Percentiles rank a stretch among this genome's conserved stretches.
Conservation (phyloP, 2,113 vertebrate species). For the Probosciger aterrimus region DNA sequence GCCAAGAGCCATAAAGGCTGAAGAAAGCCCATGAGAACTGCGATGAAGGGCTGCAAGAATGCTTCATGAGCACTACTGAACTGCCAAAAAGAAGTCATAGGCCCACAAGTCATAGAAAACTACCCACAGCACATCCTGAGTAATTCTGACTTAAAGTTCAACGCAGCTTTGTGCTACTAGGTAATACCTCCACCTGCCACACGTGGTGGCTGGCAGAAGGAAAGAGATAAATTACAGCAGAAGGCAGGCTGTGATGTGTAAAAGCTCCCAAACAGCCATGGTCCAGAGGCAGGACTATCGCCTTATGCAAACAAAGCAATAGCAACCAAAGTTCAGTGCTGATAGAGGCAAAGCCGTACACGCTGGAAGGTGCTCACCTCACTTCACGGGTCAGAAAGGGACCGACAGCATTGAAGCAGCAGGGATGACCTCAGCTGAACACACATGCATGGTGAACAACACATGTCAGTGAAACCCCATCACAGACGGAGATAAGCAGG, state of each 20-base stretch:
- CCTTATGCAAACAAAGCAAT: background rate
- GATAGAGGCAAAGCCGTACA: background rate
- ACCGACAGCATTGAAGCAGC: background rate
- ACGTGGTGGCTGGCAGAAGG: background rate
- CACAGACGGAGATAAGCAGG: background rate
- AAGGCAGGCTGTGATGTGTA: background rate
- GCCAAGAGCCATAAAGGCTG: background rate
- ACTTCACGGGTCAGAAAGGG: background rate
- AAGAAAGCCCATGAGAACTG: background rate
- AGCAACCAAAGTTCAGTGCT: background rate
- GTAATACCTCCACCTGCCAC: background rate
- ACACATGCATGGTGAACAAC: background rate
- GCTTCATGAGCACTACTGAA: background rate
- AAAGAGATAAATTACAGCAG: background rate
- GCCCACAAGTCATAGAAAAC: background rate
- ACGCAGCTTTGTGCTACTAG: background rate
- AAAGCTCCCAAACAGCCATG: rapidly evolving
- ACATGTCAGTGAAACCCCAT: background rate
- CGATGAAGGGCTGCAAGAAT: background rate
- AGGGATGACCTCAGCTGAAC: background rate
- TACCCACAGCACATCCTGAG: background rate
- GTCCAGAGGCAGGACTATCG: background rate
- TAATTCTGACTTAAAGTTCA: background rate
- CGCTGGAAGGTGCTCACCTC: background rate
- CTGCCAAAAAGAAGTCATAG: background rate